A percentile compares a stretch with the other conserved stretches of the same genome.
These are phyloP conservation scores for Megathymus violae DNA, from an alignment of 1,140 invertebrate genomes.

Conservation along the genomic window DNA sequence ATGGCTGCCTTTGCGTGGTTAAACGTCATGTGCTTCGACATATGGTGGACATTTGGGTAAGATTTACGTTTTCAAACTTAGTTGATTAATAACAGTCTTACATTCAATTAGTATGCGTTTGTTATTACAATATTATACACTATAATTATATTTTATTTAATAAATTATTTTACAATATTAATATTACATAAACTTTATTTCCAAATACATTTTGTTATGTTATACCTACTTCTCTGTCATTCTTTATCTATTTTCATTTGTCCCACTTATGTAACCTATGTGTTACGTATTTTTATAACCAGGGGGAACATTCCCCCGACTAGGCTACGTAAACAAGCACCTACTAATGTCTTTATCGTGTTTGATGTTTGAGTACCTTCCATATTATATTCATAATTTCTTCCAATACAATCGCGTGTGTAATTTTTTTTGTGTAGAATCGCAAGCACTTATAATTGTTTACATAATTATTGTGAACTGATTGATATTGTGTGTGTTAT, in stretches of 20 bases:
- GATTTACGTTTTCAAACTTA: conserved; percentile 23
- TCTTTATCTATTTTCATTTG: not conserved
- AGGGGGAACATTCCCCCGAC: not conserved
- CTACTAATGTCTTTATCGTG: not conserved
- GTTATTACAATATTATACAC: no score
- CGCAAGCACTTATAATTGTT: no score
- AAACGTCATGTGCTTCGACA: conserved; percentile 95
- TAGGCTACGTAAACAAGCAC: not conserved
- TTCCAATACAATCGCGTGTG: no score
- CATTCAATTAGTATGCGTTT: no score
- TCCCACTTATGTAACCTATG: not conserved
- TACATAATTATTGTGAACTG: no score
- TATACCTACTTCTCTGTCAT: conserved; percentile 1
- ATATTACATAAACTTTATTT: no score
- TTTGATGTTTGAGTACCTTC: not conserved
- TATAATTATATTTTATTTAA: no score
- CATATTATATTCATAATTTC: conserved; percentile 23
- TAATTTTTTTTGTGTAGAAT: no score
- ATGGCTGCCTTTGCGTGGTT: conserved; percentile 95
- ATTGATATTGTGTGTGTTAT: no score
- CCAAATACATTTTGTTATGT: no score
- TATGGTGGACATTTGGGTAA: conserved; percentile 94
- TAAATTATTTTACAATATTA: no score
- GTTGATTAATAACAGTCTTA: not conserved
- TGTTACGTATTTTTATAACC: not conserved